Evolutionary conservation across 2,797 vertebrate species (phyloP), one percentile per base, ranked within the genome.

Genomic region (Chaetophractus vellerosus): DNA sequence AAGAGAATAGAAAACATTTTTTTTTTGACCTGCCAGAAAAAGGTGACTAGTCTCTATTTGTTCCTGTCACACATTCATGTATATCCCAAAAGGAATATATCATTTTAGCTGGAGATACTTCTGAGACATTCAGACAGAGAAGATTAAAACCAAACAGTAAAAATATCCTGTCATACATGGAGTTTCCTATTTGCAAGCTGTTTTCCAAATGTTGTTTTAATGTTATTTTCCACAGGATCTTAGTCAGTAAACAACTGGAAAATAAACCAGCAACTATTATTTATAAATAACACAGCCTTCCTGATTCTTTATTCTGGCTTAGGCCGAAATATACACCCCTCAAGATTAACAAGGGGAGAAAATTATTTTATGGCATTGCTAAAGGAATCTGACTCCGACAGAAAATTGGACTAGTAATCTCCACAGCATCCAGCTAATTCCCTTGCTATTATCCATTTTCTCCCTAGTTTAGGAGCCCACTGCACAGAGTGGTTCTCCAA

Each of bases 61-160:
- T 55, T 57, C 63, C 23, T 83, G 48, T 66, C 45, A 88, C 26
- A 88, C 21, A 84, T 61, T 50, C 59, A 48, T 21, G 3, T 41
- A 57, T 36, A 64, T 80, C 1, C 71, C 28, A 21, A 92, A 92
- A 96, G 36, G 33, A 95, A 66, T 74, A 64, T 81, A 66, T 9
- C 45, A 81, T 83, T 94, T 93, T 90, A 94, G 71, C 61, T 87
- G 74, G 21, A 81, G 41, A 74, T 82, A 86, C 64, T 79, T 48
- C 33, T 79, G 16, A 89, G 82, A 78, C 64, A 85, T 57, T 96
- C 64, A 92, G 23, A 23, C 59, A 89, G 14, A 86, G 7, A 90
- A 41, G 75, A 96, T 83, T 95, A 82, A 94, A 96, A 93, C 18
- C 79, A 93, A 95, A 91, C 31, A 91, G 45, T 66, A 94, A 90